Evolutionary conservation across 2,113 vertebrate species (phyloP), one percentile per base, ranked within the genome.

Genomic region (Hippocampus abdominalis): DNA sequence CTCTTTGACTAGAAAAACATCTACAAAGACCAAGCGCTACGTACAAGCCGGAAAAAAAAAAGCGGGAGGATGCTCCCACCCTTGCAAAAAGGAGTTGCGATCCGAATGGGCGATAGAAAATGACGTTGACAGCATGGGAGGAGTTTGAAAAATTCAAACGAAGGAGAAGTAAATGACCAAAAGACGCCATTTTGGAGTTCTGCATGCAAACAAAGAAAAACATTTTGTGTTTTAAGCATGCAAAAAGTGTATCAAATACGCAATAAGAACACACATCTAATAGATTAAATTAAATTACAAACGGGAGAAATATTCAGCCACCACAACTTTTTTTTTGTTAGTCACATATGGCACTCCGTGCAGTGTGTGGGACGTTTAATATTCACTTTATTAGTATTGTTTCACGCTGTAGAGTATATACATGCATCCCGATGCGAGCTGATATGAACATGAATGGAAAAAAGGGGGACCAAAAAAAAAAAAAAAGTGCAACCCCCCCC

Each of bases 161-260:
- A 16, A 46, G 42, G 40, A 46, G 12, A 25, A 25, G n/a, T 32
- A 36, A 60, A 60, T 60, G 12, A 27, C 27, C 3, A 36, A 57
- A 70, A 68, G 64, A 73, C 61, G 56, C 71, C 79, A 73, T 64
- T 78, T 74, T 70, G 25, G 61, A 76, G 67, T 48, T 67, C 56
- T 70, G 69, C 56, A 32, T 10, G 54, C 74, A 77, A 74, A 73
- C 46, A 61, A 53, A 68, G 74, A 72, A 76, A 90, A 72, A 81
- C 76, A n/a, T 71, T 86, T 81, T 79, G 82, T 78, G 84, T 86
- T 86, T 60, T 84, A 79, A 83, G 88, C 91, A 92, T 92, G 91
- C 91, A 92, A 89, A 89, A 88, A 84, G 75, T 80, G 76, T 91
- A 89, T 90, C 83, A 91, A 91, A 90, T 90, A 90, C 89, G 82